These are phyloP conservation scores for Manis pentadactyla DNA, from an alignment of 2,797 vertebrate species.

Conservation along the genomic window DNA sequence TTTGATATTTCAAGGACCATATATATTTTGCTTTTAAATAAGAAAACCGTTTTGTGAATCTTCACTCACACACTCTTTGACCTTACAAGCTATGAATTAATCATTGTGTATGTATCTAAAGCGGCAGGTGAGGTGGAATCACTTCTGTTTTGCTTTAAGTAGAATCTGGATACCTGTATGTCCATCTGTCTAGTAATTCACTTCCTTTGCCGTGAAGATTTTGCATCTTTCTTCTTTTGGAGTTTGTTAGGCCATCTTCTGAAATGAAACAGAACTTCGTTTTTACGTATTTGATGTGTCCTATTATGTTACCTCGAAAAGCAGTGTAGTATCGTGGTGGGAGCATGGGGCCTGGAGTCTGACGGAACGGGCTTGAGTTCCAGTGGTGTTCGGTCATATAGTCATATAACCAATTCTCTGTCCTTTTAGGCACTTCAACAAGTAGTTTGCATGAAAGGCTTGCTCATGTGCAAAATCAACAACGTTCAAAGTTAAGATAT, in stretches of 20 bases:
- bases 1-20: not conserved
- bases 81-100: not conserved
- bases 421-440: too few species aligned
- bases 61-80: not conserved
- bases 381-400: fast-evolving
- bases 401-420: too few species aligned
- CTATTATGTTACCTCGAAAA: not conserved
- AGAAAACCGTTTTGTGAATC: not conserved
- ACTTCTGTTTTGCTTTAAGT: not conserved
- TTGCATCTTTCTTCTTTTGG: not conserved
- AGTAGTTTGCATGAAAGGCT: not conserved
- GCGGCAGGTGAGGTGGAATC: not conserved
- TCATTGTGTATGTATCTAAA: not conserved
- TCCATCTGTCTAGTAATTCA: not conserved
- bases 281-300: not conserved
- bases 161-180: not conserved
- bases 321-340: fast-evolving
- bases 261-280: not conserved
- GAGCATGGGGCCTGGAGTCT: too few species aligned
- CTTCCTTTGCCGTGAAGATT: not conserved
- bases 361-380: not conserved
- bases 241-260: not conserved
- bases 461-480: not conserved
- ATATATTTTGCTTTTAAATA: not conserved
- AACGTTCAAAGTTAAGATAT: not conserved